Evolutionary conservation across 2,888 invertebrate genomes (phyloP).

Genomic region (Scaptomyza polygonia): DNA sequence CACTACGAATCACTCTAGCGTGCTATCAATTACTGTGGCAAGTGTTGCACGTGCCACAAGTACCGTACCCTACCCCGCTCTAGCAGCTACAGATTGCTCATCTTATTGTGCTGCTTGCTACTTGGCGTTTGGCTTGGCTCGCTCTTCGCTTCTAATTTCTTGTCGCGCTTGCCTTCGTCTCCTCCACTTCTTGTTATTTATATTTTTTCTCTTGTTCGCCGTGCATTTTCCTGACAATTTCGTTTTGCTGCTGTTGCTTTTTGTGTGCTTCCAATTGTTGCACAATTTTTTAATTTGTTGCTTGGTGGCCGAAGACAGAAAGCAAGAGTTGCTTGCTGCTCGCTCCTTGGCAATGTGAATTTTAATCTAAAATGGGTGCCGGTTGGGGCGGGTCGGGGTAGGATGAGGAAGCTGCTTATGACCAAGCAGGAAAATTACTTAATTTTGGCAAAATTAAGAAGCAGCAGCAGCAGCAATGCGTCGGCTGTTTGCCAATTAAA

Average conservation of each 20-base stretch:
- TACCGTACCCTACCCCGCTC: conserved; percentile 12
- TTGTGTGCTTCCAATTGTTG: conserved; percentile 73
- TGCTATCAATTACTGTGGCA: conserved; percentile 79
- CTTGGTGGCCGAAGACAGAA: conserved; percentile 52
- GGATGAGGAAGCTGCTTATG: background rate
- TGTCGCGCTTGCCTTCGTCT: conserved; percentile 44
- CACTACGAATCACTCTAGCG: conserved; percentile 75
- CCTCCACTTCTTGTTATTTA: conserved; percentile 31
- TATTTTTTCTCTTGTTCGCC: conserved; percentile 36
- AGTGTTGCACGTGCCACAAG: conserved; percentile 72
- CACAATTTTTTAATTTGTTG: conserved; percentile 80
- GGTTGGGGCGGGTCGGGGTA: background rate
- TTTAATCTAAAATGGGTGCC: conserved; percentile 56
- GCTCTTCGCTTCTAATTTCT: conserved; percentile 52
- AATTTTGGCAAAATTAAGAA: conserved; percentile 8
- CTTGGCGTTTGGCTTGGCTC: conserved; percentile 64
- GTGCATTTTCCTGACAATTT: conserved; percentile 75
- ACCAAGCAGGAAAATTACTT: conserved; percentile 14
- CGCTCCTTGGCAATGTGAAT: conserved; percentile 34
- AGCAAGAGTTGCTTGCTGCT: conserved; percentile 50
- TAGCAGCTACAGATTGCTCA: conserved; percentile 55
- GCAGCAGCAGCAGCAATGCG: background rate
- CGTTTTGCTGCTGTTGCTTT: conserved; percentile 43
- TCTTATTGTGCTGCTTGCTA: conserved; percentile 63
- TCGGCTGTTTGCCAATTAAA: conserved; percentile 49